Conservation (phyloP, 2,888 invertebrate genomes). For the Dendrolimus houi region DNA sequence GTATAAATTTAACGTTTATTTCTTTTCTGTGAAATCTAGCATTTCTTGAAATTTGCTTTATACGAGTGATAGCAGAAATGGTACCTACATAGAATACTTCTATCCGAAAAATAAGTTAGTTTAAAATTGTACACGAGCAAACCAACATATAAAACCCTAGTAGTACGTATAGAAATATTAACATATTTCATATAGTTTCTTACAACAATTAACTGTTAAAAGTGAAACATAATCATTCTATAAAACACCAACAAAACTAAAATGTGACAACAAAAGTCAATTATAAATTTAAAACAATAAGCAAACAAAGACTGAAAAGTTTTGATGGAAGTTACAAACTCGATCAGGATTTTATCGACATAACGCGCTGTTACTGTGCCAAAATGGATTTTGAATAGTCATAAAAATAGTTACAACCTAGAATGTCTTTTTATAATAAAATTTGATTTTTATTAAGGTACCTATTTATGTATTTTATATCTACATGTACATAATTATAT, state of each 20-base stretch:
- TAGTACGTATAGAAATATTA: too few relatives aligned
- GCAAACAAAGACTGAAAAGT: neutral
- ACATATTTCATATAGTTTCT: neutral
- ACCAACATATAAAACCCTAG: too few relatives aligned
- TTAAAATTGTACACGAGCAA: too few relatives aligned
- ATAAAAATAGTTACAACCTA: constrained; percentile 9
- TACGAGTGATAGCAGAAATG: too few relatives aligned
- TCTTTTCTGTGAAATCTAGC: too few relatives aligned
- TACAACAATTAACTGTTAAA: neutral
- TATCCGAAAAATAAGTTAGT: too few relatives aligned
- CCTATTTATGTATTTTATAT: too few relatives aligned
- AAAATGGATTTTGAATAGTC: constrained; percentile 1
- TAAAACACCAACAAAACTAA: neutral
- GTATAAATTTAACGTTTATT: too few relatives aligned
- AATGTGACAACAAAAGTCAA: neutral
- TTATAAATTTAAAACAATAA: neutral
- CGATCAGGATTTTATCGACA: neutral
- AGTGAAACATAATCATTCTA: neutral
- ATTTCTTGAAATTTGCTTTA: too few relatives aligned
- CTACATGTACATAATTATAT: too few relatives aligned
- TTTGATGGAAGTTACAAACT: neutral
- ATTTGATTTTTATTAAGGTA: too few relatives aligned
- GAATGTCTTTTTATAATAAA: neutral
- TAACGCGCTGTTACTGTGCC: neutral
- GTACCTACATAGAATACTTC: too few relatives aligned